Base-by-base conservation (phyloP, 2,888 invertebrate species). In the Lithophane leautieri region DNA sequence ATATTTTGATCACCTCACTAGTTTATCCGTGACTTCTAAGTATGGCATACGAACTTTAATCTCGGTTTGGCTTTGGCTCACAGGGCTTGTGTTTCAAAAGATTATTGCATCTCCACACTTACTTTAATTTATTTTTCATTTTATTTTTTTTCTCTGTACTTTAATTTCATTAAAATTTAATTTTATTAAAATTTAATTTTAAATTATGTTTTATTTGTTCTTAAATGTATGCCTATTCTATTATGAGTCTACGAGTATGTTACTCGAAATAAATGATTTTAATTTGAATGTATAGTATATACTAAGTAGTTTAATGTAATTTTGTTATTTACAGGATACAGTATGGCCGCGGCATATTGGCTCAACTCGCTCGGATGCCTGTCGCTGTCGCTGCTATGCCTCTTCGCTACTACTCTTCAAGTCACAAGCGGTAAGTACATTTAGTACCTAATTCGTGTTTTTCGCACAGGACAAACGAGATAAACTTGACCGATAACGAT, bases 321-420 rank as follows among this genome's bases (percentile, higher is more conserved):
- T 6, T 14, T 76, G 62, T 79, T 88, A 73, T 85, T 83, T 95
- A 28, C 93, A 98, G 98, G 98, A 97, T 97, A 97, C 98, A 98
- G 97, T 97, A 98, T 98, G 98, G 98, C 98, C 97, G 97, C 98
- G 97, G 97, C 97, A 98, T 97, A 97, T 97, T 97, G 98, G 98
- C 97, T 97, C 97, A 97, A 97, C 97, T 97, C 97, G 97, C 97
- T 97, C 97, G 97, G 97, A 97, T 97, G 97, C 97, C 97, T 98
- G 97, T 97, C 97, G 96, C 97, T 97, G 97, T 97, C 97, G 96
- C 97, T 98, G 95, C 97, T 98, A 96, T 97, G 97, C 96, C 97
- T 98, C 95, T 97, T 98, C 96, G 97, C 97, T 92, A 97, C 98
- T 95, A 97, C 97, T 97, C 97, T 98, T 96, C 98, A 97, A 96